These are phyloP conservation scores for Trisateles emortualis DNA, from an alignment of 2,888 invertebrate species.

Conservation along the genomic window DNA sequence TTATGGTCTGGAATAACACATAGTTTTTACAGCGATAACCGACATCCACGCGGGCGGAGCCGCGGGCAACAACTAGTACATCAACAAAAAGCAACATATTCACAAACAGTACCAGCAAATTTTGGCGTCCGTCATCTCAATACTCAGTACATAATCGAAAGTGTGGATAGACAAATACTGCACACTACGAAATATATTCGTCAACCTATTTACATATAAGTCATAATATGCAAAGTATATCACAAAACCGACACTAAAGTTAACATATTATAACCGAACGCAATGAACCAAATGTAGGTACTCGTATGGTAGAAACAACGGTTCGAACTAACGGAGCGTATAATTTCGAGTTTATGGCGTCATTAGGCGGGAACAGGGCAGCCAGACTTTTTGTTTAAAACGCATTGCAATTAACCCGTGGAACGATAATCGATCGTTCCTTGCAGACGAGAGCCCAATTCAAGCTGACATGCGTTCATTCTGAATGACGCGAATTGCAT, in stretches of 20 bases:
- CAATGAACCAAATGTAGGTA: constrained; percentile 53
- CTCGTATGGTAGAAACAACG: constrained; percentile 59
- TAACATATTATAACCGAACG: constrained; percentile 34
- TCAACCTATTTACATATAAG: neutral
- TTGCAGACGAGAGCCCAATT: constrained; percentile 60
- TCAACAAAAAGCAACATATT: no score
- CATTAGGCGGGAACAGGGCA: constrained; percentile 75
- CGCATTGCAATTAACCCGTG: constrained; percentile 78
- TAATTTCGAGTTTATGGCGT: constrained; percentile 80
- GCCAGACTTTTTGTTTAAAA: constrained; percentile 72
- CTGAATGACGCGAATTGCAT: constrained; percentile 38
- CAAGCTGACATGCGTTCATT: constrained; percentile 42
- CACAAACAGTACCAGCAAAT: no score
- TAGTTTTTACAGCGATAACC: no score
- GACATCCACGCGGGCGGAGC: no score
- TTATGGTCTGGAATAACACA: no score
- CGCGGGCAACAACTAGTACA: no score
- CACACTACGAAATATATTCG: neutral
- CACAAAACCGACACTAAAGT: constrained; percentile 6
- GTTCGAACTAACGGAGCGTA: constrained; percentile 73
- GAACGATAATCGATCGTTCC: constrained; percentile 77
- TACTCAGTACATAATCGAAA: no score
- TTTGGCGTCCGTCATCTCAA: no score
- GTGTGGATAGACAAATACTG: no score
- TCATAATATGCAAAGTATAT: constrained; percentile 11